Base-by-base conservation (phyloP, 1,140 invertebrate species). In the Dysdera silvatica region DNA sequence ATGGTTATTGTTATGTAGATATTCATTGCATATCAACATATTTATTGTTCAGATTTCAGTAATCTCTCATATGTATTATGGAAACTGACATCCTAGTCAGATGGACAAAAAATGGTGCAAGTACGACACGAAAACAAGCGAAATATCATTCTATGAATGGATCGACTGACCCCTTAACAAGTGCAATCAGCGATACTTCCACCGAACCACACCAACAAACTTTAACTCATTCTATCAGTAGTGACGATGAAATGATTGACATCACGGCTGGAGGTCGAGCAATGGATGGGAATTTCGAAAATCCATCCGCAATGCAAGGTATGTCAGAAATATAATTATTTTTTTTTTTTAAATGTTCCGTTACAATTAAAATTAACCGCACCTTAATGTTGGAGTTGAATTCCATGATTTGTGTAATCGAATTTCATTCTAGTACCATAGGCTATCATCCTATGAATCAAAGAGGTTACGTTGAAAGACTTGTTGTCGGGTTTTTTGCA, bases 211-310 rank as follows among this genome's bases (percentile, higher is more conserved):
- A 49, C 24, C 47, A 51, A 33, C 56, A 56, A 18, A 24, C 10
- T 8, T 48, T 55, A 29, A 23, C 53, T 40, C 35, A 32, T 10
- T 51, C 61, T 37, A 51, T 33, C 31, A 63, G 61, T 43, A 63
- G 61, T 63, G 52, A 55, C 41, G 60, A 63, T 37, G 61, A 63
- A 63, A 63, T 63, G 61, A 63, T 63, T 33, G 61, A 63, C 33
- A 63, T 63, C 33, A 63, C 61, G 32, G 49, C 59, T 28, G 51
- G 49, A 18, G 58, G 32, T 31, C 47, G 41, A 29, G 54, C 18
- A 33, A 53, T 53, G 51, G 59, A 61, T 26, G 35, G 32, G n/a
- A 26, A 53, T 4, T 61, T 61, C 45, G 49, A 61, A 33, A 35
- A 61, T 24, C 14, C 28, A n/a, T 51, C 43, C 45, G 18, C 49